Evolutionary conservation across 2,113 vertebrate genomes (phyloP), one percentile per base, ranked within the genome.

Genomic region (Poeciliopsis turrubarensis): DNA sequence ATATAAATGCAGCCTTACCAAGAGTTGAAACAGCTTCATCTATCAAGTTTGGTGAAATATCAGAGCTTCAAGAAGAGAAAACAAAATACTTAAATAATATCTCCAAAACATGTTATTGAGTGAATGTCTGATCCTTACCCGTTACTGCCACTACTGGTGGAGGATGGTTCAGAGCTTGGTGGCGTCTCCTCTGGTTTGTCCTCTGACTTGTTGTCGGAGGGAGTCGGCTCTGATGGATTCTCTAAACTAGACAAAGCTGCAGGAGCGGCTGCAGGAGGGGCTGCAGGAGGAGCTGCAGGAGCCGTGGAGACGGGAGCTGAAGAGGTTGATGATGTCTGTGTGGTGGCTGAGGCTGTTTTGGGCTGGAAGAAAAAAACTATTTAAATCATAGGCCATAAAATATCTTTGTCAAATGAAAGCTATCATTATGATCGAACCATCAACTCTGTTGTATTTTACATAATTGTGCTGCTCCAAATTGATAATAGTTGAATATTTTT

Each of bases 11-110:
- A 68, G 60, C 29, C 80, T 95, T 94, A 99, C 97, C 97, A 88
- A 98, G 95, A 85, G 95, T 97, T 91, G 97, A 97, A 90, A 97
- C 96, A 61, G 97, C 97, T 93, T 98, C 97, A 81, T 96, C 96
- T 91, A 99, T 96, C 86, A 99, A 95, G 87, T 96, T 96, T 85
- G 95, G 93, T 82, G 93, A 92, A 82, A 93, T 94, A 90, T 92
- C 95, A 72, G 94, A 92, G 84, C 95, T 93, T 90, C 97, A 97
- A 91, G 44, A 94, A 91, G 86, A 87, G 87, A 89, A 89, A 92
- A 62, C 15, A 82, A 57, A 17, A 47, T 47, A 47, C 1, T 47
- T 29, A 2, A n/a, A 70, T 72, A 37, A 57, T n/a, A n/a, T n/a
- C 51, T 57, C 25, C 9, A n/a, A 25, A 57, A 57, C 51, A n/a